Conservation (phyloP, 1,140 invertebrate genomes). For the Ceratina calcarata region DNA sequence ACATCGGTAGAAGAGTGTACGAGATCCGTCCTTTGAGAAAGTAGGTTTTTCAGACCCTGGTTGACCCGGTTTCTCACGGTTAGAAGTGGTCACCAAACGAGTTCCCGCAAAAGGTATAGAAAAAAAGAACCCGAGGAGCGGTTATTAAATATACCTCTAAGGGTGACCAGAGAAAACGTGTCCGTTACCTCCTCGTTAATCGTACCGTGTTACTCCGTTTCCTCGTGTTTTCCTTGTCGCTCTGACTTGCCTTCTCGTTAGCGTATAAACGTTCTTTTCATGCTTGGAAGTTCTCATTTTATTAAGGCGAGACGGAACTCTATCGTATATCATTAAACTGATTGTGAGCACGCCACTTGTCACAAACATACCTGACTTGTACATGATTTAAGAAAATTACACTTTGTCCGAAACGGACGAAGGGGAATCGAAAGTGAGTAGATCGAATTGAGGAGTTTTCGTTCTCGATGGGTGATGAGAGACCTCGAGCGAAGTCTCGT, state of each 20-base stretch:
- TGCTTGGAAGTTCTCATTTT: no score
- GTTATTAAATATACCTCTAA: slow-evolving; percentile 63
- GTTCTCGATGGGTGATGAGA: neutral
- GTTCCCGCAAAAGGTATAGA: slow-evolving; percentile 49
- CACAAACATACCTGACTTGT: no score
- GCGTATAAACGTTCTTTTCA: no score
- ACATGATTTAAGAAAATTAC: no score
- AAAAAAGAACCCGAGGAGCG: slow-evolving; percentile 43
- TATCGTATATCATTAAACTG: no score
- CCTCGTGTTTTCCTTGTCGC: no score
- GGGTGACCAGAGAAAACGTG: slow-evolving; percentile 43
- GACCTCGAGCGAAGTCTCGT: slow-evolving; percentile 28
- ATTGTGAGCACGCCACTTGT: no score
- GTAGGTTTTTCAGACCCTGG: slow-evolving; percentile 38
- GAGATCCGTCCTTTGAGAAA: slow-evolving; percentile 32
- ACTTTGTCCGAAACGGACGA: no score
- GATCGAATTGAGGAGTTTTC: neutral
- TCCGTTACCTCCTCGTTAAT: slow-evolving; percentile 47
- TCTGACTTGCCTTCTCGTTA: no score
- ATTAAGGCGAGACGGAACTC: no score
- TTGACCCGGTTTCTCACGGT: slow-evolving; percentile 57
- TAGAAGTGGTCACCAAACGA: slow-evolving; percentile 47
- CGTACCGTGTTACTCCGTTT: slow-evolving; percentile 13
- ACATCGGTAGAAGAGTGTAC: neutral
- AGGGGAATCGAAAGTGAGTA: no score